Conservation (phyloP, 1,140 invertebrate genomes). For the Medauroidea extradentata region DNA sequence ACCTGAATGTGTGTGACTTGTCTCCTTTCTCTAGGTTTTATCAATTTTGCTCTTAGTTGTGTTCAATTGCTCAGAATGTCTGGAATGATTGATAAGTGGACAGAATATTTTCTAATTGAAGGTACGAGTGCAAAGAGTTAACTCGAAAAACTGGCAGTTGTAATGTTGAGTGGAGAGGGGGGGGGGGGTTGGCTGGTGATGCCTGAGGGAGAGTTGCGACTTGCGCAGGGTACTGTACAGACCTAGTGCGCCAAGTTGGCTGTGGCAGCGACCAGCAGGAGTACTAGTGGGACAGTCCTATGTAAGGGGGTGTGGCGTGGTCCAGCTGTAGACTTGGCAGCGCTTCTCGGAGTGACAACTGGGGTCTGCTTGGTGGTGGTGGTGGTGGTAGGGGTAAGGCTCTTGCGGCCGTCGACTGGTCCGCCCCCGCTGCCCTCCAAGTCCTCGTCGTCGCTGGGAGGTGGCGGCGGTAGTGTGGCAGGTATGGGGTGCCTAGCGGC, state of each 20-base stretch:
- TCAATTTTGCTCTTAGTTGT: too few relatives aligned
- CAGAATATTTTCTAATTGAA: too few relatives aligned
- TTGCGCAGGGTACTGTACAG: background rate
- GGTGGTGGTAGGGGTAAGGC: background rate
- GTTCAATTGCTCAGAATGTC: too few relatives aligned
- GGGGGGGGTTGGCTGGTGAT: background rate
- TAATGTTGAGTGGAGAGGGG: too few relatives aligned
- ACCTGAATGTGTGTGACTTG: too few relatives aligned
- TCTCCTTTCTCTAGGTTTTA: too few relatives aligned
- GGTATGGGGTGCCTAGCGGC: background rate
- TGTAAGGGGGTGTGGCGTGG: background rate
- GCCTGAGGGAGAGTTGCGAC: too few relatives aligned
- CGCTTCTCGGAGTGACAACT: background rate
- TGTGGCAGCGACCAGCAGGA: background rate
- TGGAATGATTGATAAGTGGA: too few relatives aligned
- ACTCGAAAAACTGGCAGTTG: too few relatives aligned
- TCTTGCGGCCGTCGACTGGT: background rate
- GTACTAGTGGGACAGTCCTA: background rate
- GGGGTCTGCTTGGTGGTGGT: background rate
- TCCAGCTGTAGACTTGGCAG: too few relatives aligned
- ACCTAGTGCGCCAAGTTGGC: background rate
- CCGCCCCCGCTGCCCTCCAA: background rate
- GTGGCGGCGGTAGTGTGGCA: background rate
- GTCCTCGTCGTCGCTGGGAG: slow-evolving; percentile 4
- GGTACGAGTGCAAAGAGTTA: too few relatives aligned